A percentile compares a stretch with the other conserved stretches of the same genome.
phyloP scores from a whole-genome alignment of 2,888 invertebrate genomes.

The Rhodophaea formosa region DNA sequence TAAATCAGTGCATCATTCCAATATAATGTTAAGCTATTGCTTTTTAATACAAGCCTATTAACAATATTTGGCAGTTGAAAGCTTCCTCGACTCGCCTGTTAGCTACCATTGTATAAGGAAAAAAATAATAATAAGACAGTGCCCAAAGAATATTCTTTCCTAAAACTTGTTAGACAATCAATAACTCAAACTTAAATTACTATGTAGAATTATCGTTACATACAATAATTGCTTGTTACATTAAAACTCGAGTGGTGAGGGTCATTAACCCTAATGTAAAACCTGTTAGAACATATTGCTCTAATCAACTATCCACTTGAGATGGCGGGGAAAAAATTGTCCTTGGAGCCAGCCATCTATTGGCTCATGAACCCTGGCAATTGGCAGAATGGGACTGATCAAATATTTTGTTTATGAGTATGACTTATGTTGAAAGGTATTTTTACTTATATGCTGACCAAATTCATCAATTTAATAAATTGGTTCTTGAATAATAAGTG shows the following conservation, averaged over 20 bases:
- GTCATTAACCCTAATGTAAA: constrained; percentile 25
- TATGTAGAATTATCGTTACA: not conserved
- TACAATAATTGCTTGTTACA: constrained; percentile 23
- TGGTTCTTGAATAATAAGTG: too few relatives aligned
- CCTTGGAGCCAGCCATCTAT: constrained; percentile 37
- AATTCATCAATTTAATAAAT: too few relatives aligned
- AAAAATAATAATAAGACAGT: too few relatives aligned
- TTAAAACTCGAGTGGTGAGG: constrained; percentile 22
- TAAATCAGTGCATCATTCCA: too few relatives aligned
- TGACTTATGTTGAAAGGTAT: not conserved
- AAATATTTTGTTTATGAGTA: constrained; percentile 6
- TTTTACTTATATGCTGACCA: too few relatives aligned
- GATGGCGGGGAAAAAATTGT: constrained; percentile 17
- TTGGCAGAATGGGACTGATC: constrained; percentile 24
- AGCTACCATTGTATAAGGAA: too few relatives aligned
- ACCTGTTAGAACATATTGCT: constrained; percentile 22
- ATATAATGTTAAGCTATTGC: too few relatives aligned
- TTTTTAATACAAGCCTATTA: too few relatives aligned
- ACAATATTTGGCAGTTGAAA: too few relatives aligned
- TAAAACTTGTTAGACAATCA: not conserved
- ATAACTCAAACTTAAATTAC: not conserved
- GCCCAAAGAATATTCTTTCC: not conserved
- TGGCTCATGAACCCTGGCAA: constrained; percentile 33
- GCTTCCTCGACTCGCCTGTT: too few relatives aligned
- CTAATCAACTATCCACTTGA: constrained; percentile 23